Percentiles rank a stretch among this genome's conserved stretches.
phyloP scores from a whole-genome alignment of 2,888 invertebrate species.

The Xanthia togata region DNA sequence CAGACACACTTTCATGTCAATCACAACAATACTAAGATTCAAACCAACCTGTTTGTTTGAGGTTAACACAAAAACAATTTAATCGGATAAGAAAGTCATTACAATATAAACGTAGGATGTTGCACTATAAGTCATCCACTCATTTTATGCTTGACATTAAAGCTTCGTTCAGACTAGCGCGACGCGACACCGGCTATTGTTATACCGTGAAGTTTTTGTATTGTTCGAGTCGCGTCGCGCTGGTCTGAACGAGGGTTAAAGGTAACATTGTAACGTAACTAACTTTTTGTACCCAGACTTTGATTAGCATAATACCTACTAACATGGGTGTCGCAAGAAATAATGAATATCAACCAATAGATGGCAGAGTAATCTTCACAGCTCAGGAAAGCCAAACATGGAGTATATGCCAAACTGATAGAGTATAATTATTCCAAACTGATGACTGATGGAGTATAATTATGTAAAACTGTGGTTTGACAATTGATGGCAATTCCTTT shows the following conservation, averaged over 20 bases:
- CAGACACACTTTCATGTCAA: background rate
- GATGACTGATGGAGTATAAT: too few species aligned
- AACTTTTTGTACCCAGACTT: conserved; percentile 32
- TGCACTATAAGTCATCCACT: conserved; percentile 8
- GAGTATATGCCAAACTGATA: background rate
- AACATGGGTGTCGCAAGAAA: conserved; percentile 12
- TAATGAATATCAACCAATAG: background rate
- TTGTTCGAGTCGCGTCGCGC: too few species aligned
- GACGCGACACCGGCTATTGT: too few species aligned
- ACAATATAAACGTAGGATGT: conserved; percentile 19
- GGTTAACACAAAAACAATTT: conserved; percentile 9
- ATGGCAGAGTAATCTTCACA: background rate
- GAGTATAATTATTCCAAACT: too few species aligned
- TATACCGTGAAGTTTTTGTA: too few species aligned
- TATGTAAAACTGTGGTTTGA: too few species aligned
- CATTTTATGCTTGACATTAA: background rate
- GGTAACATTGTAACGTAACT: conserved; percentile 33
- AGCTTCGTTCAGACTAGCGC: too few species aligned
- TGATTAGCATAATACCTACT: conserved; percentile 28
- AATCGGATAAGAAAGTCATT: conserved; percentile 21
- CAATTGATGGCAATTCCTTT: background rate
- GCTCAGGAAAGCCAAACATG: background rate
- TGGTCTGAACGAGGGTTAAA: too few species aligned
- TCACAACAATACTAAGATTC: conserved; percentile 9
- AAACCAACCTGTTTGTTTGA: conserved; percentile 4